Evolutionary conservation across 2,113 vertebrate species (phyloP).

Genomic region (Sturnira hondurensis): DNA sequence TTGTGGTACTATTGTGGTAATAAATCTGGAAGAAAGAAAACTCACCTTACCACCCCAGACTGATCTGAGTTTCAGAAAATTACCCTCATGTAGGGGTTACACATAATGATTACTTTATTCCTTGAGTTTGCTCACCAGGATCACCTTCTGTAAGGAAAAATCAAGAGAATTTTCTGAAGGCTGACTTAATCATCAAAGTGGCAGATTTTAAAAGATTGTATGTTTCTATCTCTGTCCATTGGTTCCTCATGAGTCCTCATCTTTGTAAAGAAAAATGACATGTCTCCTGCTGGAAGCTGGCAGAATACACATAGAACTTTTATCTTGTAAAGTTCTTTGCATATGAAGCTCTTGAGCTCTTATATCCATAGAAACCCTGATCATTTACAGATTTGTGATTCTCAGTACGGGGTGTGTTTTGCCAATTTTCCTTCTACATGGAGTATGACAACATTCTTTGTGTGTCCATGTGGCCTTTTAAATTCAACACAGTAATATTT

Average conservation of each 20-base stretch:
- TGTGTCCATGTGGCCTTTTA: background rate
- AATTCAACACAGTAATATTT: background rate
- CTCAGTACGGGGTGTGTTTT: background rate
- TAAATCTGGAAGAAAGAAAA: background rate
- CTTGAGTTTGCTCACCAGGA: constrained; percentile 22
- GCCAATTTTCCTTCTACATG: background rate
- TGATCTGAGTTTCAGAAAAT: constrained; percentile 59
- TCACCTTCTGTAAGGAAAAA: constrained; percentile 77
- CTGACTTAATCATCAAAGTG: constrained; percentile 77
- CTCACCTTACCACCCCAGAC: background rate
- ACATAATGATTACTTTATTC: constrained; percentile 71
- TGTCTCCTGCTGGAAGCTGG: constrained; percentile 3
- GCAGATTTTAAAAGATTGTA: constrained; percentile 80
- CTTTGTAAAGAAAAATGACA: constrained; percentile 6
- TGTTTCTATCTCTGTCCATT: constrained; percentile 64
- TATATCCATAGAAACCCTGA: background rate
- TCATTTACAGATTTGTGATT: background rate
- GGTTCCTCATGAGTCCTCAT: constrained; percentile 61
- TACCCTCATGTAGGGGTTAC: constrained; percentile 58
- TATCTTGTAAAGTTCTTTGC: background rate
- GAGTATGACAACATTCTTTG: background rate
- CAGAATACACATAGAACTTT: background rate
- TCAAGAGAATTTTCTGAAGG: constrained; percentile 70
- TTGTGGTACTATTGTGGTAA: background rate
- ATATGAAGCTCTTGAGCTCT: background rate